Evolutionary conservation across 2,113 vertebrate genomes (phyloP).

Genomic region (Ciconia stormi): DNA sequence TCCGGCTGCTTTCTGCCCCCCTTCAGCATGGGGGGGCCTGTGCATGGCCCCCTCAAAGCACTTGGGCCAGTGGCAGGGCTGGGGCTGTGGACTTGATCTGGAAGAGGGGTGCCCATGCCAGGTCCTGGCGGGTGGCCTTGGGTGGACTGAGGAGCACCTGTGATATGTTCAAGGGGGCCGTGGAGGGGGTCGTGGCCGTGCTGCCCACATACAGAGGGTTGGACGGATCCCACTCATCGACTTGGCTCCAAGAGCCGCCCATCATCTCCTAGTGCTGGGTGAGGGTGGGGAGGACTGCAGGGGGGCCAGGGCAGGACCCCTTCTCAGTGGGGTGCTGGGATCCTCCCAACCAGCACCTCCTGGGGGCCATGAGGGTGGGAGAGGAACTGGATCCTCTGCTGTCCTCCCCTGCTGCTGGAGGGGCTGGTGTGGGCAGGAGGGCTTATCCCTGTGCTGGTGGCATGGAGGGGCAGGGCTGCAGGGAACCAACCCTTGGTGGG

Average conservation of each 20-base stretch:
- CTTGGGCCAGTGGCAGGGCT: background rate
- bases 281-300: background rate
- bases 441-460: background rate
- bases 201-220: background rate
- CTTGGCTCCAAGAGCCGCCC: accelerated
- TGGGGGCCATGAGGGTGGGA: background rate
- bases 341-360: background rate
- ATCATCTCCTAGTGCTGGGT: background rate
- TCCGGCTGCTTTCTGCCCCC: background rate
- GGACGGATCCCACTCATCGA: background rate
- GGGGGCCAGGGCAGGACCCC: accelerated
- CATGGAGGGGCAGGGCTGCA: background rate
- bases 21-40: background rate
- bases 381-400: background rate
- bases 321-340: background rate
- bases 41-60: background rate
- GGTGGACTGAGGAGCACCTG: background rate
- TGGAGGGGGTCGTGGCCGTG: accelerated
- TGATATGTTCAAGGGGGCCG: background rate
- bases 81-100: background rate
- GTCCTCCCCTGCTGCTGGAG: background rate
- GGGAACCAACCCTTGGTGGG: too few species aligned
- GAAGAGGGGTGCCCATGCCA: background rate
- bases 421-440: accelerated
- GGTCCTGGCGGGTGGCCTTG: background rate